Percentiles rank a stretch among this genome's conserved stretches.
These are phyloP conservation scores for Petrocephalus zakoni DNA, from an alignment of 2,113 vertebrate species.

Conservation along the genomic window DNA sequence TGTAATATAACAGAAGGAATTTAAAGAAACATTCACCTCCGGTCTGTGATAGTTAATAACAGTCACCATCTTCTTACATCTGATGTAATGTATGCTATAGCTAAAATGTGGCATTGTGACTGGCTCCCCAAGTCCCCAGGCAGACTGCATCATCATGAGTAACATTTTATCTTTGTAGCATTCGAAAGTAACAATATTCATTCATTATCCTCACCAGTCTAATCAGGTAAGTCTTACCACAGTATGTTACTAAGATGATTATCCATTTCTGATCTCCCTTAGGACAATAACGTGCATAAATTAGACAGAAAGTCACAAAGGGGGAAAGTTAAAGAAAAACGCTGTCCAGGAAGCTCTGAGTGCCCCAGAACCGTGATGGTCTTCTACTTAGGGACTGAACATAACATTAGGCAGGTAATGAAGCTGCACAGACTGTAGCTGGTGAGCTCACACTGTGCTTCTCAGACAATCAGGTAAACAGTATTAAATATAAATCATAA, in stretches of 20 bases:
- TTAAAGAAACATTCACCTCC: not conserved
- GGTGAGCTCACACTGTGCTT: not conserved
- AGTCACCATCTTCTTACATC: not conserved
- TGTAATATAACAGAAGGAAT: not conserved
- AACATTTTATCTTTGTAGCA: not conserved
- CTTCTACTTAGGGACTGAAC: not conserved
- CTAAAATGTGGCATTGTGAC: not conserved
- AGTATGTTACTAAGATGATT: not conserved
- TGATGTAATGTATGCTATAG: not conserved
- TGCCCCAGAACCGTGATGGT: not conserved
- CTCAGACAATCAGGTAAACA: not conserved
- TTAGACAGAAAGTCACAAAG: not conserved
- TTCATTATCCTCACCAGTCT: not conserved
- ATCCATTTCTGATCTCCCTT: not conserved
- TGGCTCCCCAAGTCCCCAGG: not conserved
- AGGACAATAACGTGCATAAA: not conserved
- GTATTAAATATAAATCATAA: not conserved
- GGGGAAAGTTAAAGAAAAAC: not conserved
- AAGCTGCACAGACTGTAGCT: not conserved
- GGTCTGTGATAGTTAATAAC: not conserved
- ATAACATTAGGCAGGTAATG: not conserved
- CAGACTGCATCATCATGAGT: not conserved
- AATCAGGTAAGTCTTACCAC: not conserved
- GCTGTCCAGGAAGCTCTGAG: not conserved
- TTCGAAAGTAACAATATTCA: not conserved